Evolutionary conservation across 2,797 vertebrate genomes (phyloP).

Genomic region (Malurus leucopterus): DNA sequence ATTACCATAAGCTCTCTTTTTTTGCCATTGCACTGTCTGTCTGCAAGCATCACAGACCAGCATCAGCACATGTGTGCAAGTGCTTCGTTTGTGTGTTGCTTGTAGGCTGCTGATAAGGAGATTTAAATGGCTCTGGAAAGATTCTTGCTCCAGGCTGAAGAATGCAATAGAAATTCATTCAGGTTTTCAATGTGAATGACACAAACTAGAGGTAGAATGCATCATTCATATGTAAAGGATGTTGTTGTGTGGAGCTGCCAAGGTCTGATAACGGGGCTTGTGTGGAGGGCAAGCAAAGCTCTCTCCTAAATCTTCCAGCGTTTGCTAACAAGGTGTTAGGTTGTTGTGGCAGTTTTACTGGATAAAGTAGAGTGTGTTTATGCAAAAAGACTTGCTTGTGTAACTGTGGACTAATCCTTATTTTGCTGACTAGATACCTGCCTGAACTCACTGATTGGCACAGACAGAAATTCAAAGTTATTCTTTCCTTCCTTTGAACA

Average conservation of each 20-base stretch:
- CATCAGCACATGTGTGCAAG: constrained; percentile 10
- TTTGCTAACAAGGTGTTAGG: constrained; percentile 35
- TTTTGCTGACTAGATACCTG: constrained; percentile 32
- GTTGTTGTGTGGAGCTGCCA: constrained; percentile 62
- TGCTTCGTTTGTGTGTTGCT: constrained; percentile 36
- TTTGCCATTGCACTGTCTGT: neutral
- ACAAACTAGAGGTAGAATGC: constrained; percentile 36
- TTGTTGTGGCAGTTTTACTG: constrained; percentile 9
- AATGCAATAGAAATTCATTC: constrained; percentile 63
- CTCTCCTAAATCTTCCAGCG: constrained; percentile 30
- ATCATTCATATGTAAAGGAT: constrained; percentile 65
- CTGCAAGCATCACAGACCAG: constrained; percentile 10
- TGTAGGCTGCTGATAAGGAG: constrained; percentile 68
- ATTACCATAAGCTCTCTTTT: constrained; percentile 34
- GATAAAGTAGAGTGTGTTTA: neutral
- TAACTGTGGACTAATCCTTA: constrained; percentile 48
- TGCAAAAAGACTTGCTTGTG: constrained; percentile 39
- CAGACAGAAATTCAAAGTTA: constrained; percentile 20
- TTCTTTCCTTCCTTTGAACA: neutral
- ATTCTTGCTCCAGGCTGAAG: constrained; percentile 62
- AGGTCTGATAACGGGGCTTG: constrained; percentile 51
- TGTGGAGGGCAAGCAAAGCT: neutral
- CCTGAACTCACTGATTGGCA: neutral
- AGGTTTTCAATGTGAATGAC: constrained; percentile 42
- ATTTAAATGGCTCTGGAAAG: constrained; percentile 67